Base-by-base conservation (phyloP, 2,797 vertebrate genomes). In the Megalops cyprinoides region DNA sequence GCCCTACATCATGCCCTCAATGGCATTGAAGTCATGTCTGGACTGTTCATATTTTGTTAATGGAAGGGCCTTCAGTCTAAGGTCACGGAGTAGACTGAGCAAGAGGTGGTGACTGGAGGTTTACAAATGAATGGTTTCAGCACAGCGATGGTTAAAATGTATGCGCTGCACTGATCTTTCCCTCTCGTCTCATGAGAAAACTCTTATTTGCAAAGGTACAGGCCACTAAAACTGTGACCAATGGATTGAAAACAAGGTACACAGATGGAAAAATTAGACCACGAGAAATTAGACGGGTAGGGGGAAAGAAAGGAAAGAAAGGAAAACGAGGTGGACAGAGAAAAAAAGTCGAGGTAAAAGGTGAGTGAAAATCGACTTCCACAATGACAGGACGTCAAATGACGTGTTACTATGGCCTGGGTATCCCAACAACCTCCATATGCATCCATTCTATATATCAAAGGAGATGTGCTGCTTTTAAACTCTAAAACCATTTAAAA, bases 351-450 rank as follows among this genome's bases (percentile, higher is more conserved):
- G 81, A 87, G 81, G 81, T 86, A 51, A 34, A 31, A 48, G 28
- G 34, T 31, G 20, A 56, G 25, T 86, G 87, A 83, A 74, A 84
- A 31, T 53, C 86, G 85, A 86, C 79, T 86, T 86, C 83, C 82
- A 71, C 87, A 81, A 89, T 91, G 89, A 91, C 90, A 88, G 58
- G 91, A 91, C 87, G 91, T 85, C 87, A 93, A 92, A 89, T 93
- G 92, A 56, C 44, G n/a, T 67, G 18, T 44, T 20, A 71, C 23
- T 71, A 39, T 71, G 67, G 67, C 2, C 37, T 71, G 9, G 39
- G 39, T 87, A 88, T 87, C 90, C 89, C 91, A 87, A 89, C 90
- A 92, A 90, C 91, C 91, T 90, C 89, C 55, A 88, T 87, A 81
- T 90, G 87, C 91, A 88, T 90, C 87, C 80, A 90, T 89, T 90